Evolutionary conservation across 2,797 vertebrate species (phyloP), one percentile per base, ranked within the genome.

Genomic region (Aldrovandia affinis): DNA sequence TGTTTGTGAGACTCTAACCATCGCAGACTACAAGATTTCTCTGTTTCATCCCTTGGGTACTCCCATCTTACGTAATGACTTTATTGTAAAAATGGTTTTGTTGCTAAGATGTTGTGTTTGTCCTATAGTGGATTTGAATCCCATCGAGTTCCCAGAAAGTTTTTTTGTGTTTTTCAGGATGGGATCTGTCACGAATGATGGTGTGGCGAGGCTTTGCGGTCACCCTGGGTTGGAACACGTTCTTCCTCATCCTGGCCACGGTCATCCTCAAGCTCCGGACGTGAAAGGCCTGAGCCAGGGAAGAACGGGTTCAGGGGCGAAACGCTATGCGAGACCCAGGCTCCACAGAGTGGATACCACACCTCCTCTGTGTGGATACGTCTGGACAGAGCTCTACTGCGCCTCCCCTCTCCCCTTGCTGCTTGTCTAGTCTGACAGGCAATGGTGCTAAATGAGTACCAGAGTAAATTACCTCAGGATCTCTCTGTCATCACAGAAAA

Each of bases 131-230:
- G n/a, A n/a, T n/a, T n/a, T n/a, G n/a, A n/a, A n/a, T n/a, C n/a
- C n/a, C n/a, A n/a, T n/a, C n/a, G n/a, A n/a, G 55, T 57, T 57
- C 18, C 55, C 18, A 20, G 12, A 14, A 20, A 20, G 55, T 33
- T 77, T 47, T 20, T 47, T 44, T 77, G 42, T 20, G 54, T 81
- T 30, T 81, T 28, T 44, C 88, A 96, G 96, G 96, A 42, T 96
- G 95, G 95, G 95, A 87, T 86, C 52, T 96, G 82, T 89, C 92
- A 9, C 90, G 55, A 28, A 95, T 96, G 94, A 95, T 96, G 93
- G 96, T 96, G 85, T 96, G 95, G 96, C 90, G 95, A 81, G 95
- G 95, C 65, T 96, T 96, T 3, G 93, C 90, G 0, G 92, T 95
- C 86, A 95, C 95, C 25, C 86, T 96, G 39, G 95, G 94, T 75